Evolutionary conservation across 1,140 invertebrate species (phyloP).

Genomic region (Colletes gigas): DNA sequence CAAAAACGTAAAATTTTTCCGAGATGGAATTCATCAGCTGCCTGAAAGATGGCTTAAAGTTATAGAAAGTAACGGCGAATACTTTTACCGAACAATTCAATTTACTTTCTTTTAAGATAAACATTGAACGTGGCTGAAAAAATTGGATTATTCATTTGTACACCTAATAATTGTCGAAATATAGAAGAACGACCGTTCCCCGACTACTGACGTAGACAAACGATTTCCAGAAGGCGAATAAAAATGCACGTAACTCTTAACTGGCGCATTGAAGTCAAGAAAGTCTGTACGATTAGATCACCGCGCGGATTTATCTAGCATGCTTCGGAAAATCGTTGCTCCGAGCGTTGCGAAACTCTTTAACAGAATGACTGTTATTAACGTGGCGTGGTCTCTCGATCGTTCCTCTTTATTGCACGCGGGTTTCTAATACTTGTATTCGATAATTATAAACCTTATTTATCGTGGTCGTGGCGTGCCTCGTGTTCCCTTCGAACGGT

Average conservation of each 20-base stretch:
- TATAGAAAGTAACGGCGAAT: too few species aligned
- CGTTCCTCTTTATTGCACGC: constrained; percentile 1
- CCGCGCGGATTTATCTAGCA: constrained; percentile 31
- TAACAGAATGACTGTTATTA: constrained; percentile 6
- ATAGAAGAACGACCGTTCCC: too few species aligned
- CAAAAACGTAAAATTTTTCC: too few species aligned
- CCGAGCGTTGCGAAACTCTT: constrained; percentile 14
- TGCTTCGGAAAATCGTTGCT: constrained; percentile 34
- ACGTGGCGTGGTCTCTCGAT: neutral
- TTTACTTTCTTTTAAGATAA: too few species aligned
- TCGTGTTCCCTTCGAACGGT: neutral
- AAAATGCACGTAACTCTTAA: neutral
- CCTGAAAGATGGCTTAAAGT: too few species aligned
- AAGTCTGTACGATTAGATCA: constrained; percentile 29
- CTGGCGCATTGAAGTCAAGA: neutral
- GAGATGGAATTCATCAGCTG: too few species aligned
- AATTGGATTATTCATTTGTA: too few species aligned
- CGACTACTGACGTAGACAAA: neutral
- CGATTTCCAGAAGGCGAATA: neutral
- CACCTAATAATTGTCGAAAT: too few species aligned
- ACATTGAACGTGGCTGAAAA: too few species aligned
- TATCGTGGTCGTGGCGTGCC: neutral
- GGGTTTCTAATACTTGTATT: neutral
- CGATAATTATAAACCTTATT: constrained; percentile 18
- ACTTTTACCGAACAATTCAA: too few species aligned